A percentile compares a stretch with the other conserved stretches of the same genome.
phyloP scores from a whole-genome alignment of 2,888 invertebrate species.

The Dryomyza anilis region DNA sequence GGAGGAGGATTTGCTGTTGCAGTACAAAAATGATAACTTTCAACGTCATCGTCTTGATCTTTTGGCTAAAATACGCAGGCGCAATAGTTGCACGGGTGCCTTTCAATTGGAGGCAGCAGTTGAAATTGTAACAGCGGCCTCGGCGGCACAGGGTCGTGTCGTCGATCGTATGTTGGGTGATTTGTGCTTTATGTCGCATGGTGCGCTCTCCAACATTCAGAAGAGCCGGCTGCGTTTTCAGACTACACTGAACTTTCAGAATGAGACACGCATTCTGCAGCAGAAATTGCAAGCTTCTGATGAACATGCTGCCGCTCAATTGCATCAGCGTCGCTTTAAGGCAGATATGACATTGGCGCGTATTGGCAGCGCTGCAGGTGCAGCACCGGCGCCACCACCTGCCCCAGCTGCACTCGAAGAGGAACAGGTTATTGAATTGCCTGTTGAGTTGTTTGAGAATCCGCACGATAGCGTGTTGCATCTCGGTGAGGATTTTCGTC shows the following conservation, averaged over 20 bases:
- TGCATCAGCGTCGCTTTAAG: constrained; percentile 25
- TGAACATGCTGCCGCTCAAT: constrained; percentile 23
- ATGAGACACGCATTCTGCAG: constrained; percentile 37
- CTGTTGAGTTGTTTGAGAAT: constrained; percentile 44
- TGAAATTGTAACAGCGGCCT: neutral
- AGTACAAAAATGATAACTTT: constrained; percentile 42
- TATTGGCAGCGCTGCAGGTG: neutral
- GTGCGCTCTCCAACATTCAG: constrained; percentile 39
- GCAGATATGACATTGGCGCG: neutral
- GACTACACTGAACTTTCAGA: constrained; percentile 40
- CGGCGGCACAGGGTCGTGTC: neutral
- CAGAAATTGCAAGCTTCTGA: constrained; percentile 40
- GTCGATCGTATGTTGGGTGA: constrained; percentile 38
- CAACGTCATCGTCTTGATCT: constrained; percentile 44
- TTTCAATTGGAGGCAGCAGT: neutral
- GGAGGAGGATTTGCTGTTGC: constrained; percentile 39
- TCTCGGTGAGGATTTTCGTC: constrained; percentile 41
- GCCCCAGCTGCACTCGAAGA: constrained; percentile 29
- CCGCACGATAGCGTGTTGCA: constrained; percentile 44
- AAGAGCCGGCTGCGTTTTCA: constrained; percentile 40
- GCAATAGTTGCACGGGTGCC: neutral
- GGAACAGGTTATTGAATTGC: constrained; percentile 42
- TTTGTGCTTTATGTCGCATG: constrained; percentile 42
- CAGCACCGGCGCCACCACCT: neutral
- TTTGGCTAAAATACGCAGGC: constrained; percentile 39